Percentiles rank a stretch among this genome's conserved stretches.
phyloP scores from a whole-genome alignment of 2,113 vertebrate genomes.

The Phaethornis superciliosus region DNA sequence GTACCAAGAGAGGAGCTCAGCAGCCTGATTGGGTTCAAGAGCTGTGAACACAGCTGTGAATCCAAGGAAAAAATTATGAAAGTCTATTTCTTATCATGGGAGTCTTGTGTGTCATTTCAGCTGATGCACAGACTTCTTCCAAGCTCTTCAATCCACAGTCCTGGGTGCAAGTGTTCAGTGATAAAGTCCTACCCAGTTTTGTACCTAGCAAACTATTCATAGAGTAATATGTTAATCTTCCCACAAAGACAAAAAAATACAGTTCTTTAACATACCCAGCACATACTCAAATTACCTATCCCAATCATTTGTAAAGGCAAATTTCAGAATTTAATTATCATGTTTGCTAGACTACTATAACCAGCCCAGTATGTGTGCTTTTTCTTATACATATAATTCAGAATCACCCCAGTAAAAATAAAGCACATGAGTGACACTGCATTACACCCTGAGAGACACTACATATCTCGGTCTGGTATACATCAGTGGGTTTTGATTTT shows the following conservation, averaged over 20 bases:
- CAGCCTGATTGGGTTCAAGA: neutral
- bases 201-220: neutral
- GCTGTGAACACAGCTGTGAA: neutral
- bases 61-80: neutral
- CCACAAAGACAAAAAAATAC: neutral
- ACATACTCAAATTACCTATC: neutral
- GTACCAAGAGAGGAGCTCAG: neutral
- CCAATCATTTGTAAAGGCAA: neutral
- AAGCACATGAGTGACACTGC: neutral
- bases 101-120: neutral
- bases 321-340: neutral
- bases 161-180: neutral
- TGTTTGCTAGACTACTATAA: neutral
- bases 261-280: neutral
- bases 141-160: neutral
- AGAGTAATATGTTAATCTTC: neutral
- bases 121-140: neutral
- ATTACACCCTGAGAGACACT: neutral
- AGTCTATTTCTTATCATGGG: neutral
- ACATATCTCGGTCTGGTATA: neutral
- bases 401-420: neutral
- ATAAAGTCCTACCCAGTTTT: neutral
- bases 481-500: slow-evolving; percentile 31
- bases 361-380: neutral
- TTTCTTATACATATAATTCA: neutral